A percentile compares a stretch with the other conserved stretches of the same genome.
These are phyloP conservation scores for Crotalus tigris DNA, from an alignment of 2,113 vertebrate species.

Conservation along the genomic window DNA sequence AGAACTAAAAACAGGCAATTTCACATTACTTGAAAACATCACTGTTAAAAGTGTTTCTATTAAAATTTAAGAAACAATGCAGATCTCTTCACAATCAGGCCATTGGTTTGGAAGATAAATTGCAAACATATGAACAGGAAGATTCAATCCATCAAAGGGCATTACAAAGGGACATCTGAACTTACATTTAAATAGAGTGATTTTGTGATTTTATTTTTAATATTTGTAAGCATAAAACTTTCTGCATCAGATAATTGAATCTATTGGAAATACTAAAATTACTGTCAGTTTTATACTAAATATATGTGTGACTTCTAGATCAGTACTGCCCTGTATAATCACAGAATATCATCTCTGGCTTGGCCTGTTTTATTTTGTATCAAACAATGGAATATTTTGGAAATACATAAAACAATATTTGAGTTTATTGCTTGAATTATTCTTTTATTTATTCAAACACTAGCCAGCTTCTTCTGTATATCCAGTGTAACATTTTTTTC, in stretches of 20 bases:
- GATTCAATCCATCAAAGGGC: constrained; percentile 59
- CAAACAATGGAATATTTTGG: no score
- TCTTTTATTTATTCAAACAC: background rate
- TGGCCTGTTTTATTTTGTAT: background rate
- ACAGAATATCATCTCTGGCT: background rate
- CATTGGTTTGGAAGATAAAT: background rate
- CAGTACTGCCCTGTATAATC: background rate
- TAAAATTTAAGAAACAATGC: rapidly evolving
- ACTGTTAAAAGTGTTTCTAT: rapidly evolving
- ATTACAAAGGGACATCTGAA: constrained; percentile 39
- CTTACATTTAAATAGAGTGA: background rate
- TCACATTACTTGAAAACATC: rapidly evolving
- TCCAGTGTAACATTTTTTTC: background rate
- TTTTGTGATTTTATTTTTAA: background rate
- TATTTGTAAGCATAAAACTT: background rate
- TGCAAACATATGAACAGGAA: background rate
- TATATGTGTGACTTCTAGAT: background rate
- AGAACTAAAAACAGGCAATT: background rate
- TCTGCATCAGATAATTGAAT: background rate
- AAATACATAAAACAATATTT: background rate
- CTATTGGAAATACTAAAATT: background rate
- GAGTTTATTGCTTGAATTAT: background rate
- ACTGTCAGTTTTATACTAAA: background rate
- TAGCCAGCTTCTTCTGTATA: background rate
- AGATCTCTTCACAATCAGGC: rapidly evolving